Percentiles rank a stretch among this genome's conserved stretches.
phyloP scores from a whole-genome alignment of 53 echinoderm and acorn worm species.

The Crossaster papposus region DNA sequence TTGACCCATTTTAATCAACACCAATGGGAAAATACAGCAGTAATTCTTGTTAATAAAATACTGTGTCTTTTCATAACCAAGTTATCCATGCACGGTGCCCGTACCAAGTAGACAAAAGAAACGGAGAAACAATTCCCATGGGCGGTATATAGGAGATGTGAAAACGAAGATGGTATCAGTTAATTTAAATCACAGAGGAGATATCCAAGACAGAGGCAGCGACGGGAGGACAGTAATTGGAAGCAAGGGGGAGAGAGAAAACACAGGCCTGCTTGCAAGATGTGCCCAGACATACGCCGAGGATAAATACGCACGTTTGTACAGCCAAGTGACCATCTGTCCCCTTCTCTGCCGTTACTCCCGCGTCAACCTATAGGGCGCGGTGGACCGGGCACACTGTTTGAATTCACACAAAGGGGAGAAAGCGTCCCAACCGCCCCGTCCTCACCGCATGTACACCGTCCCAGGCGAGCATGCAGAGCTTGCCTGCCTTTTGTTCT shows the following conservation, averaged over 20 bases:
- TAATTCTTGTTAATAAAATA: too few relatives aligned
- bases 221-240: slow-evolving; percentile 51
- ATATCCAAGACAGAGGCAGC: slow-evolving; percentile 46
- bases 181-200: slow-evolving; percentile 25
- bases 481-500: slow-evolving; percentile 36
- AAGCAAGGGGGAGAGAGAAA: slow-evolving; percentile 26
- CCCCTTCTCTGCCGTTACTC: not conserved
- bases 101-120: not conserved
- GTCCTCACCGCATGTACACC: not conserved
- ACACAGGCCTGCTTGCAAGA: slow-evolving; percentile 46
- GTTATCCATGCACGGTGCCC: not conserved
- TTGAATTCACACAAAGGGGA: slow-evolving; percentile 58
- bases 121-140: slow-evolving; percentile 24
- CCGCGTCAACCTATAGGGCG: not conserved
- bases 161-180: slow-evolving; percentile 59
- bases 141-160: slow-evolving; percentile 17
- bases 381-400: slow-evolving; percentile 28
- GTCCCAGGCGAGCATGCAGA: slow-evolving; percentile 12
- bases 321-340: slow-evolving; percentile 60
- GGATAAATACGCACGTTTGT: slow-evolving; percentile 55
- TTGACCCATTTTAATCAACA: too few relatives aligned
- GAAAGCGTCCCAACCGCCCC: slow-evolving; percentile 14
- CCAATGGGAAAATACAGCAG: too few relatives aligned
- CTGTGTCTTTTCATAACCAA: not conserved
- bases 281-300: slow-evolving; percentile 55